phyloP scores from a whole-genome alignment of 2,888 invertebrate species.

The Plemyria rubiginata region DNA sequence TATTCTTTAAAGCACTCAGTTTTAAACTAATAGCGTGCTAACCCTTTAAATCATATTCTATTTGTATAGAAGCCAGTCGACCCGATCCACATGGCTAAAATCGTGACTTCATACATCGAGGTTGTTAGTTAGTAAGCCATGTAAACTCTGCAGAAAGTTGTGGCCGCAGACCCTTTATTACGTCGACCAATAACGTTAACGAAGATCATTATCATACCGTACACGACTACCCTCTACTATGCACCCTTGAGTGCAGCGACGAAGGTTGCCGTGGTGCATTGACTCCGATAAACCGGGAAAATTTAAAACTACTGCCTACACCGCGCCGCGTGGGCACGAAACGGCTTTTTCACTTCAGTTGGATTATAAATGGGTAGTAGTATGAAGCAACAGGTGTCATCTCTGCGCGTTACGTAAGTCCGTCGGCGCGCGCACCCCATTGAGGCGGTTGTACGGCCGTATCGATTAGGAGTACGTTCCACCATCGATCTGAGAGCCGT shows the following conservation, averaged over 20 bases:
- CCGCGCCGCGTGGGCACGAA: slow-evolving; percentile 39
- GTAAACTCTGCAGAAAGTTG: slow-evolving; percentile 39
- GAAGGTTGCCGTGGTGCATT: slow-evolving; percentile 82
- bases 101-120: slow-evolving; percentile 15
- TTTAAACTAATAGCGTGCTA: not conserved
- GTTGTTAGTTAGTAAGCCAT: slow-evolving; percentile 5
- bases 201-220: slow-evolving; percentile 77
- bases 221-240: slow-evolving; percentile 68
- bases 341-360: slow-evolving; percentile 53
- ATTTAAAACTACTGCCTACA: slow-evolving; percentile 46
- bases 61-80: slow-evolving; percentile 20
- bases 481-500: slow-evolving; percentile 68
- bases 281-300: slow-evolving; percentile 69
- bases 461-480: slow-evolving; percentile 76
- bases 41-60: slow-evolving; percentile 16
- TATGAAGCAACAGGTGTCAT: slow-evolving; percentile 78
- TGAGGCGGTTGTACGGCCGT: slow-evolving; percentile 74
- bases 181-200: slow-evolving; percentile 64
- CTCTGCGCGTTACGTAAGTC: slow-evolving; percentile 79
- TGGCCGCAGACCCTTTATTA: slow-evolving; percentile 51
- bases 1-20: too few species aligned
- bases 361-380: slow-evolving; percentile 76
- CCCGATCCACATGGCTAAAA: slow-evolving; percentile 24
- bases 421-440: slow-evolving; percentile 79
- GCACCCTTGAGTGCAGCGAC: slow-evolving; percentile 82